phyloP scores from a whole-genome alignment of 2,888 invertebrate species.

The Scrobipalpa costella region DNA sequence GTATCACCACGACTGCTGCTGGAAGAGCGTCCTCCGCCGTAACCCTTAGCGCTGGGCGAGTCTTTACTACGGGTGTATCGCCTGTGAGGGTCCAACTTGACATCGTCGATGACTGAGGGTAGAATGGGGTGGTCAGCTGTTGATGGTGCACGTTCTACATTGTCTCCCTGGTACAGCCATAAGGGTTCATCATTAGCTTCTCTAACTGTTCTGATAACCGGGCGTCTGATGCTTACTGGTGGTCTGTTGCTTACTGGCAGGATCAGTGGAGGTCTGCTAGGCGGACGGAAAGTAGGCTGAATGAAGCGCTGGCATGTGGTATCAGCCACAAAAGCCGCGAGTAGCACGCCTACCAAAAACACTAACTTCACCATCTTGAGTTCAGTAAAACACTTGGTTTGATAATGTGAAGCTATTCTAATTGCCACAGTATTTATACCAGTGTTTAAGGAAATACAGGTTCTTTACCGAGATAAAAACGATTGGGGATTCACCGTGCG shows the following conservation, averaged over 20 bases:
- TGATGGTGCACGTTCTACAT: slow-evolving; percentile 41
- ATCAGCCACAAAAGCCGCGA: slow-evolving; percentile 38
- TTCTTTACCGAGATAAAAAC: slow-evolving; percentile 33
- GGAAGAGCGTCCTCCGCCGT: slow-evolving; percentile 42
- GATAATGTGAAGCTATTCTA: not conserved
- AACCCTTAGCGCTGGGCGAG: slow-evolving; percentile 46
- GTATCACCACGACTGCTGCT: slow-evolving; percentile 42
- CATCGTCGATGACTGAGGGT: slow-evolving; percentile 43
- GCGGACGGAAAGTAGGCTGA: slow-evolving; percentile 23
- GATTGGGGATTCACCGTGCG: slow-evolving; percentile 18
- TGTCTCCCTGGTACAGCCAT: slow-evolving; percentile 40
- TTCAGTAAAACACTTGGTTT: not conserved
- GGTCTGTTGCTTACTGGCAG: slow-evolving; percentile 13
- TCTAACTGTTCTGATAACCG: slow-evolving; percentile 32
- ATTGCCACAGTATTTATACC: slow-evolving; percentile 32
- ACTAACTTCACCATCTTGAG: slow-evolving; percentile 27
- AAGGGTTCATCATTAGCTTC: slow-evolving; percentile 39
- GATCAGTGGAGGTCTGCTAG: not conserved
- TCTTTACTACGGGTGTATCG: slow-evolving; percentile 47
- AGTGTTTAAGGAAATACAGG: slow-evolving; percentile 34
- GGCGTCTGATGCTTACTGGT: not conserved
- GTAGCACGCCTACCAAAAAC: slow-evolving; percentile 33
- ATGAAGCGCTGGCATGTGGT: slow-evolving; percentile 14
- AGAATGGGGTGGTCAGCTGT: slow-evolving; percentile 33
- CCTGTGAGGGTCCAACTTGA: slow-evolving; percentile 41